These are phyloP conservation scores for Orchesella cincta DNA, from an alignment of 1,140 invertebrate genomes.

Conservation along the genomic window DNA sequence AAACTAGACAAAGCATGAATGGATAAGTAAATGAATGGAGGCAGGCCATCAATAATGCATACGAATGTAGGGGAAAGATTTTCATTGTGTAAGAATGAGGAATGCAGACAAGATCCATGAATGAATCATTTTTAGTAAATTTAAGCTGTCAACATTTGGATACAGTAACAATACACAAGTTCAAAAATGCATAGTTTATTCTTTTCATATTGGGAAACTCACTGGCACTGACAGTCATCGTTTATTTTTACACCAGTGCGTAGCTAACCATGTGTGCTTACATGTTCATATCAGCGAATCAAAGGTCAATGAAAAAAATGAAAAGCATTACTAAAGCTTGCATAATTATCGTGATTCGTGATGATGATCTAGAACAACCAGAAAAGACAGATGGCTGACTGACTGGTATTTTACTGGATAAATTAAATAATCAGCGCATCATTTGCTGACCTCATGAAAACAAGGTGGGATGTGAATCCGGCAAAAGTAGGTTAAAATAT, in stretches of 20 bases:
- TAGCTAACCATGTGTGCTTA: conserved; percentile 23
- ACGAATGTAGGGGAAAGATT: background rate
- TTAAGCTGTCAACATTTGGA: conserved; percentile 21
- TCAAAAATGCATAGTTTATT: background rate
- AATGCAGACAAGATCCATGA: background rate
- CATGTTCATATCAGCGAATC: too few species aligned
- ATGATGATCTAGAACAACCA: background rate
- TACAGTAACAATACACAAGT: too few species aligned
- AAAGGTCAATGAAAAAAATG: conserved; percentile 12
- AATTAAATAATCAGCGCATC: too few species aligned
- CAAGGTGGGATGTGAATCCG: too few species aligned
- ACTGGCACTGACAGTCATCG: background rate
- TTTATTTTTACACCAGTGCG: conserved; percentile 6
- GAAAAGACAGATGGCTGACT: background rate
- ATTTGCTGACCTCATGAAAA: too few species aligned
- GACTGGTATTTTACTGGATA: too few species aligned
- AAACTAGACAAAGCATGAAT: conserved; percentile 8
- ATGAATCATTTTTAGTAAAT: conserved; percentile 8
- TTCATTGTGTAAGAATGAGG: background rate
- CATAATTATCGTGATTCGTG: conserved; percentile 11
- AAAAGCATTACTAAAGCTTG: background rate
- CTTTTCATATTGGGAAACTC: too few species aligned
- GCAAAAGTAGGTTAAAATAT: too few species aligned
- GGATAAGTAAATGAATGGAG: conserved; percentile 1
- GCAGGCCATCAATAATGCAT: background rate